phyloP scores from a whole-genome alignment of 2,113 vertebrate genomes.

The Pseudolaguvia tuberculata region DNA sequence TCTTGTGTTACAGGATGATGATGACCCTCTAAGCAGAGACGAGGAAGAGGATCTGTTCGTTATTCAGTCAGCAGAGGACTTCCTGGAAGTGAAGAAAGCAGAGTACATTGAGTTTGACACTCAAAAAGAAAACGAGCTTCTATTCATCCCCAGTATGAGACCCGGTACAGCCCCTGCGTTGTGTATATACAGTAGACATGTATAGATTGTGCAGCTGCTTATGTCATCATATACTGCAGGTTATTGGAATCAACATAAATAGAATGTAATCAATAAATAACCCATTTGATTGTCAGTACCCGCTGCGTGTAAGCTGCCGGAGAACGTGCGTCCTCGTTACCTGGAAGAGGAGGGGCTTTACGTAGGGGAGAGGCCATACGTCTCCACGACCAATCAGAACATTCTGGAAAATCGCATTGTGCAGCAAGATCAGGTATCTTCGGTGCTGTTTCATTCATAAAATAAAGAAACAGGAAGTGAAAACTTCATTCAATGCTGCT shows the following conservation, averaged over 20 bases:
- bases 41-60: slow-evolving; percentile 70
- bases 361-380: slow-evolving; percentile 75
- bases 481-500: no score
- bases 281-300: slow-evolving; percentile 69
- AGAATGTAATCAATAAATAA: no score
- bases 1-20: slow-evolving; percentile 71
- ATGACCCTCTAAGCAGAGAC: slow-evolving; percentile 61
- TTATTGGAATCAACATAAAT: no score
- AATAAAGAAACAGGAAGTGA: no score
- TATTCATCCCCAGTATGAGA: slow-evolving; percentile 77
- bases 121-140: slow-evolving; percentile 68
- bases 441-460: no score
- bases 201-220: no score
- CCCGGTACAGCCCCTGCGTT: slow-evolving; percentile 68
- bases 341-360: slow-evolving; percentile 96
- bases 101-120: slow-evolving; percentile 71
- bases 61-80: slow-evolving; percentile 68
- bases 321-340: slow-evolving; percentile 83
- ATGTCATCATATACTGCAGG: no score
- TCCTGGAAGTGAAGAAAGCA: slow-evolving; percentile 72
- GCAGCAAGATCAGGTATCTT: slow-evolving; percentile 74
- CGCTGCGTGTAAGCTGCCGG: slow-evolving; percentile 77
- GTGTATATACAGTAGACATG: background rate
- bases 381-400: slow-evolving; percentile 78
- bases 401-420: slow-evolving; percentile 89